Conservation (phyloP, 2,113 vertebrate species). For the Choloepus hoffmanni region DNA sequence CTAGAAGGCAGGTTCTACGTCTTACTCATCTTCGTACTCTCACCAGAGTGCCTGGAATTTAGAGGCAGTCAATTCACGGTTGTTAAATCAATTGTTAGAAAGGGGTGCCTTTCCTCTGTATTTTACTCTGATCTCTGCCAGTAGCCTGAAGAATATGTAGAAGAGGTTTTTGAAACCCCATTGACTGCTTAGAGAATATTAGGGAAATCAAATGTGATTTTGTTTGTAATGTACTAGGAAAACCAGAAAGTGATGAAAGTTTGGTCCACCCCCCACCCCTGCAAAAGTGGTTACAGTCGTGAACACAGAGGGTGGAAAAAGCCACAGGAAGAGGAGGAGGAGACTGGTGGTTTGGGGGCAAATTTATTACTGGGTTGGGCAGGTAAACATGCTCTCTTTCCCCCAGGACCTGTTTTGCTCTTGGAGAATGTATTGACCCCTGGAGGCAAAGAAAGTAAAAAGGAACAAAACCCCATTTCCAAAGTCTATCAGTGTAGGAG, state of each 20-base stretch:
- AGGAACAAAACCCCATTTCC: conserved; percentile 15
- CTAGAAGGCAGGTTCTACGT: neutral
- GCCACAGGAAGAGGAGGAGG: too few relatives aligned
- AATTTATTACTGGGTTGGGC: neutral
- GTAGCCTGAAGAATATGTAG: conserved; percentile 5
- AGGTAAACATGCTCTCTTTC: neutral
- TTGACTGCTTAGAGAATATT: neutral
- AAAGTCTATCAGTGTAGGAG: neutral
- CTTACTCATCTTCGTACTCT: neutral
- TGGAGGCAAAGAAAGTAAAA: conserved; percentile 52
- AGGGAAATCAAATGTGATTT: conserved; percentile 8
- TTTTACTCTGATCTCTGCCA: conserved; percentile 47
- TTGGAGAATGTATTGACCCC: neutral
- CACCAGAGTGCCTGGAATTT: neutral
- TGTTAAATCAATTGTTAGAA: conserved; percentile 19
- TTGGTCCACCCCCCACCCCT: neutral
- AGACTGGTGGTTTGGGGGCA: neutral
- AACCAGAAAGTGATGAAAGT: conserved; percentile 17
- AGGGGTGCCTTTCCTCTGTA: conserved; percentile 10
- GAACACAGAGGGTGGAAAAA: neutral
- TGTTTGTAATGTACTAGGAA: conserved; percentile 28
- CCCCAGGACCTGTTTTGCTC: neutral
- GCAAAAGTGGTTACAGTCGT: neutral
- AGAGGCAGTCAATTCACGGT: neutral
- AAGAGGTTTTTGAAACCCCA: conserved; percentile 19